Base-by-base conservation (phyloP, 2,888 invertebrate species). In the Trypoxylon attenuatum region DNA sequence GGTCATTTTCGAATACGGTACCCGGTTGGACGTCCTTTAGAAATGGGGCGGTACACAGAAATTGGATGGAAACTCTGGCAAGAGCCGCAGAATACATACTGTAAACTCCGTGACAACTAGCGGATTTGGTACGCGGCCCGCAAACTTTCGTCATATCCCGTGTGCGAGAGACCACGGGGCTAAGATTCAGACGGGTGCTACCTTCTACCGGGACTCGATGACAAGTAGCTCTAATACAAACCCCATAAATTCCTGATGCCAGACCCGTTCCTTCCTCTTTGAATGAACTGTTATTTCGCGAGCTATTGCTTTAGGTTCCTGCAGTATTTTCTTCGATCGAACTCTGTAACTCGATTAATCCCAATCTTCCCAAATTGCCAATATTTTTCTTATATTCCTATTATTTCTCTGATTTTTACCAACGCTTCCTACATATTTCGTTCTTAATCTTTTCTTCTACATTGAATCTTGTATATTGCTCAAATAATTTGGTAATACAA, bases 61-160 rank as follows among this genome's bases (percentile, higher is more conserved):
- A 79, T 77, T 77, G 77, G 77, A 77, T 71, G 69, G 69, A 64
- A 76, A 74, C 73, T 76, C 64, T 46, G 54, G 47, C 63, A 66
- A 60, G 59, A 57, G 49, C 43, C 55, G 60, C 49, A 66, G 50
- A n/a, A 66, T 71, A 78, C 73, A 78, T 70, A 72, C 68, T 59
- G 78, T 73, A 71, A 79, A 78, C 76, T 78, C 63, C 47, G 65
- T 73, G 79, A 79, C 76, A 78, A 77, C 72, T 73, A 69, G 67
- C 57, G 73, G 56, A 71, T 71, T 75, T 69, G 77, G 63, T 68
- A 69, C 62, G 52, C 63, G 69, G 61, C 76, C 71, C 29, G 45
- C 62, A 52, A 79, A 79, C 73, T 79, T 79, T 78, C 62, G 71
- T 77, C 78, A 76, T 80, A 79, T 80, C 69, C 70, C 59, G 66